Evolutionary conservation across 2,797 vertebrate species (phyloP).

Genomic region (Silurus aristotelis): DNA sequence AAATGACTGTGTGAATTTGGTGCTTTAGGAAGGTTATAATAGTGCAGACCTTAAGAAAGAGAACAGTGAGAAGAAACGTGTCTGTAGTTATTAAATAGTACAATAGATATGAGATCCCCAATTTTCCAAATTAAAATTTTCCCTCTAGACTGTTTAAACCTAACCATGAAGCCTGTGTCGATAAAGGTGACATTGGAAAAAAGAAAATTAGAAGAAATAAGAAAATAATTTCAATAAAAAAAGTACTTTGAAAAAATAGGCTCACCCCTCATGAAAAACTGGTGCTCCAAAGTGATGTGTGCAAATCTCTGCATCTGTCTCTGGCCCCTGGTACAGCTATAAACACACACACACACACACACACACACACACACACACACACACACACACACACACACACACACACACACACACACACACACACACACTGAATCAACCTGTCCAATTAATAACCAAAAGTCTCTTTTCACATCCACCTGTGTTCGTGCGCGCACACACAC

Average conservation of each 20-base stretch:
- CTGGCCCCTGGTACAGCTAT: slow-evolving; percentile 79
- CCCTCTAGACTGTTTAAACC: no score
- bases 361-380: background rate
- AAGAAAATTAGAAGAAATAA: background rate
- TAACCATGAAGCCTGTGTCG: background rate
- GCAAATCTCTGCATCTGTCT: slow-evolving; percentile 81
- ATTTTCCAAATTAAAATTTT: background rate
- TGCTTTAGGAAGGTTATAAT: background rate
- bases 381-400: slow-evolving; percentile 22
- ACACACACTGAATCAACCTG: background rate
- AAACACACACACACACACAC: slow-evolving; percentile 34
- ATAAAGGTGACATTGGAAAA: no score
- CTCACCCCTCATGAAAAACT: slow-evolving; percentile 94
- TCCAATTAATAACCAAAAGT: slow-evolving; percentile 10
- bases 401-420: slow-evolving; percentile 16
- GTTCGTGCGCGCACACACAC: background rate
- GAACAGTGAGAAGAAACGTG: background rate
- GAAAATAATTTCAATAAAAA: background rate
- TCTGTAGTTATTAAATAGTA: background rate
- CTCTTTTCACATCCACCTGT: slow-evolving; percentile 1
- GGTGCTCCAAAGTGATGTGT: slow-evolving; percentile 85
- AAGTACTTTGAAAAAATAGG: background rate
- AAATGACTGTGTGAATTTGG: background rate
- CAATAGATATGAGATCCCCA: background rate
- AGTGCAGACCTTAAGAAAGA: background rate